phyloP scores from a whole-genome alignment of 2,888 invertebrate genomes.

The Dolichopus griseipennis region DNA sequence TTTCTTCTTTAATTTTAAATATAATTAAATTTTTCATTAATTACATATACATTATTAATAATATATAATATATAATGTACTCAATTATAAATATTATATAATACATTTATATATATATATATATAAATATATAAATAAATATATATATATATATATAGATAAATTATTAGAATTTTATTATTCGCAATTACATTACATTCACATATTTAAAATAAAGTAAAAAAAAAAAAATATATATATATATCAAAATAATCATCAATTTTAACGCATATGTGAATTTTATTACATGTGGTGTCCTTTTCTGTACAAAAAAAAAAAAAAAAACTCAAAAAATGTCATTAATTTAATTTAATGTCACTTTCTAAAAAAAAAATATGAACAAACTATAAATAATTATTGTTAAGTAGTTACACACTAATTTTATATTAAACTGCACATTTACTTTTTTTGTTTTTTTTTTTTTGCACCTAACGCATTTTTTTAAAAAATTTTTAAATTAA shows the following conservation, averaged over 20 bases:
- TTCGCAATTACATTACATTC: no score
- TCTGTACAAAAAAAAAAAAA: slow-evolving; percentile 16
- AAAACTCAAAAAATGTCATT: slow-evolving; percentile 11
- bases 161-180: no score
- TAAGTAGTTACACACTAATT: neutral
- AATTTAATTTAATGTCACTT: neutral
- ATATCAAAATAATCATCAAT: neutral
- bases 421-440: no score
- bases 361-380: neutral
- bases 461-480: neutral
- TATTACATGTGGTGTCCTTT: slow-evolving; percentile 17
- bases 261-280: neutral
- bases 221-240: neutral
- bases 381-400: neutral
- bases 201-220: slow-evolving; percentile 6
- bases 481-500: no score
- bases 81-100: no score
- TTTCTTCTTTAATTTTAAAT: no score
- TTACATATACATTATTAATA: no score
- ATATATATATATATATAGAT: no score
- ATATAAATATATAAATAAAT: no score
- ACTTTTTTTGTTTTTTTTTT: neutral
- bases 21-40: no score
- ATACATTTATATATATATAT: no score
- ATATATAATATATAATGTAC: no score